These are phyloP conservation scores for Halocynthia roretzi DNA, from an alignment of 23 tunicate species.

Conservation along the genomic window DNA sequence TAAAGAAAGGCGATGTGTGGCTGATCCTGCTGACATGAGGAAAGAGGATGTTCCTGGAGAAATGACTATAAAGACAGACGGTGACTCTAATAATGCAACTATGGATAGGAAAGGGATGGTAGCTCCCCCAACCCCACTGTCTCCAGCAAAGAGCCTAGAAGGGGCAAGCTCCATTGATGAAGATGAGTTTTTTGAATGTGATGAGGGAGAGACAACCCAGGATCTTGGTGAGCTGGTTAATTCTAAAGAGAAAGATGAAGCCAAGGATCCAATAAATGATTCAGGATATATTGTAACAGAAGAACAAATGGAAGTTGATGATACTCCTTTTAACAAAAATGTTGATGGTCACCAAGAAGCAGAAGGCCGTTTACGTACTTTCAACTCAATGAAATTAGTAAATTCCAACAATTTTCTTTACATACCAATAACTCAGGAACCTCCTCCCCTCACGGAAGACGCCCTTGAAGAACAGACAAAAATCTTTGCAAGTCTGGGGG, in stretches of 20 bases:
- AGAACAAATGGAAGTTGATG: conserved; percentile 1
- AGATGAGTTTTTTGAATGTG: conserved; percentile 42
- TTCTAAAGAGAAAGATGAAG: not conserved
- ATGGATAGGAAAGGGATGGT: no score
- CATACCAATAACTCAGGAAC: conserved; percentile 82
- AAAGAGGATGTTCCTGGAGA: not conserved
- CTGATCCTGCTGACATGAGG: not conserved
- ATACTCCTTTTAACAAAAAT: not conserved
- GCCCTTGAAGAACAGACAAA: conserved; percentile 84
- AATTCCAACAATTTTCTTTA: conserved; percentile 40
- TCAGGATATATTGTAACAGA: not conserved
- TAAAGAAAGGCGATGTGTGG: not conserved
- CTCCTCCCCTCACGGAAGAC: conserved; percentile 88
- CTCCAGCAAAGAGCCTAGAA: conserved; percentile 1
- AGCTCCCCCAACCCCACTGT: not conserved
- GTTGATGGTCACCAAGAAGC: not conserved
- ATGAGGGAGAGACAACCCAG: conserved; percentile 9
- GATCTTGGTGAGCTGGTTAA: not conserved
- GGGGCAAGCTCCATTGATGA: conserved; percentile 24
- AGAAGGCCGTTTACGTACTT: conserved; percentile 50
- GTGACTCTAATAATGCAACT: not conserved
- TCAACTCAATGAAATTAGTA: conserved; percentile 28
- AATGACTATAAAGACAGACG: not conserved
- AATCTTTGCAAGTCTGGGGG: conserved; percentile 79
- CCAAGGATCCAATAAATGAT: not conserved